Base-by-base conservation (phyloP, 53 echinoderm and acorn worm genomes). In the Zoroaster sp. region DNA sequence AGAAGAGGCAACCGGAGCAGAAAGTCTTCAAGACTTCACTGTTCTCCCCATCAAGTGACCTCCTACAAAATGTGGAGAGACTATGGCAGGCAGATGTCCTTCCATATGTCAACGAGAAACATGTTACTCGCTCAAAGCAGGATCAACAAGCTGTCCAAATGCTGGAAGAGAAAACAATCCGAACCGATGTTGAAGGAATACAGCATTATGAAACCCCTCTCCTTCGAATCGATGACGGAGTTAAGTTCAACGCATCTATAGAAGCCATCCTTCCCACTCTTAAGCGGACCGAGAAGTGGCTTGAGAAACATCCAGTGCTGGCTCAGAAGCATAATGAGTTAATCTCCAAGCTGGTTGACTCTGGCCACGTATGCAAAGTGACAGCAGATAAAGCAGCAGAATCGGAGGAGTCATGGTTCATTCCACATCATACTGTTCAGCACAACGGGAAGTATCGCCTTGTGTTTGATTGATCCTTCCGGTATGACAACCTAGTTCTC, bases 391-490 rank as follows among this genome's bases (percentile, higher is more conserved):
- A 87, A 51, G 88, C 67, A 8, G 45, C 36, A 4, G 32, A 88
- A 35, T 77, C 88, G 0, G 68, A 88, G 0, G 77, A 88, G 44
- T 88, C 88, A 23, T 88, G 88, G 88, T 88, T 66, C 74, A 65
- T 88, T 18, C 88, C 88, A 1, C 78, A 88, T 45, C 79, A 89
- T 17, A 47, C 79, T 5, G 89, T 89, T 9, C 6, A 67, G 30
- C 51, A 73, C 51, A 79, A 73, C 14, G 47, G 69, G 67, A 68
- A 78, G 17, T 25, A 34, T 15, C 77, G 46, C n/a, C 88, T 88
- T 25, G 88, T 88, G 32, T 88, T 88, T n/a, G 78, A 88, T 45
- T 88, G 88, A n/a, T 88, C 78, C 44, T 88, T 59, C 31, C 25
- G 78, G 67, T 67, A 88, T 31, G 15, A 78, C 30, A 42, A 40